phyloP scores from a whole-genome alignment of 1,140 invertebrate species.

The Triops longicaudatus region DNA sequence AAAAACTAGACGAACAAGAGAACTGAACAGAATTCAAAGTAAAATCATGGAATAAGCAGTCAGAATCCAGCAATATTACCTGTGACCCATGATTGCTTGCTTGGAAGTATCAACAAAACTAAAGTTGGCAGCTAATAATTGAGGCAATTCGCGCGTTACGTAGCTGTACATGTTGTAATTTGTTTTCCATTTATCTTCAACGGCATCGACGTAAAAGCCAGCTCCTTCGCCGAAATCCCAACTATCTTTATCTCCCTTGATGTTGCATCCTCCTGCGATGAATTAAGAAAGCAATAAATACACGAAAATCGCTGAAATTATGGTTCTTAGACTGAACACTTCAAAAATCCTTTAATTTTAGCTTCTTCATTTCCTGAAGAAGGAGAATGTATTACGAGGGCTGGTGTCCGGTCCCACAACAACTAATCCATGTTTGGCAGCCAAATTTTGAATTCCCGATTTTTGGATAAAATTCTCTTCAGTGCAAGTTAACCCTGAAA shows the following conservation, averaged over 20 bases:
- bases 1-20: background rate
- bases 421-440: slow-evolving; percentile 69
- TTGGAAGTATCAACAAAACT: slow-evolving; percentile 46
- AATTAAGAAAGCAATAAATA: slow-evolving; percentile 25
- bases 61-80: slow-evolving; percentile 42
- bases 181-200: slow-evolving; percentile 78
- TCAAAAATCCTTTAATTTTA: background rate
- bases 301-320: background rate
- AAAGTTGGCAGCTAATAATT: slow-evolving; percentile 67
- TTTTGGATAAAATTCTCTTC: slow-evolving; percentile 96
- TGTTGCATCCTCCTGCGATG: slow-evolving; percentile 61
- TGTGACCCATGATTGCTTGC: slow-evolving; percentile 79
- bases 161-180: slow-evolving; percentile 97
- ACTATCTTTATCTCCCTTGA: slow-evolving; percentile 78
- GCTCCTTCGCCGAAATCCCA: slow-evolving; percentile 94
- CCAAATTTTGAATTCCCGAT: slow-evolving; percentile 81
- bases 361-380: slow-evolving; percentile 5
- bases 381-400: slow-evolving; percentile 65
- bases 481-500: slow-evolving; percentile 89
- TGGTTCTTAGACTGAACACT: background rate
- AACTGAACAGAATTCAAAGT: background rate
- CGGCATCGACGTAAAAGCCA: slow-evolving; percentile 93
- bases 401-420: slow-evolving; percentile 93
- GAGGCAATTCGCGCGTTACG: slow-evolving; percentile 78
- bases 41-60: background rate